Percentiles rank a stretch among this genome's conserved stretches.
Conservation (phyloP, 2,888 invertebrate species). For the Phania funesta region DNA sequence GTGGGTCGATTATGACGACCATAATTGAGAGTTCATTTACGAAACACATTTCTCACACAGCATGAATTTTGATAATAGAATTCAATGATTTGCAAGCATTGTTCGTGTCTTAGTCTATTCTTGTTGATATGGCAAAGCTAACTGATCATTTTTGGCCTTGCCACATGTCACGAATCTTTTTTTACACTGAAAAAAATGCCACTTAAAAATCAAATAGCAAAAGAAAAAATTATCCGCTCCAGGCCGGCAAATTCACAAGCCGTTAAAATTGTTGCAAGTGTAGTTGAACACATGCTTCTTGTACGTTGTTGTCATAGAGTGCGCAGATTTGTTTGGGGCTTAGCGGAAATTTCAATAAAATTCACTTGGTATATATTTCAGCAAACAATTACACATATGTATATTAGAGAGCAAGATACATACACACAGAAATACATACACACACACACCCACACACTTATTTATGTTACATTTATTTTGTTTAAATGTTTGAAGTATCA, state of each 20-base stretch:
- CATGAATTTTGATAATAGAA: too few relatives aligned
- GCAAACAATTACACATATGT: conserved; percentile 61
- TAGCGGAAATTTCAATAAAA: conserved; percentile 67
- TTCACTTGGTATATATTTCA: conserved; percentile 61
- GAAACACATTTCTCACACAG: too few relatives aligned
- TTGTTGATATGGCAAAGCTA: too few relatives aligned
- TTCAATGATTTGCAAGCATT: too few relatives aligned
- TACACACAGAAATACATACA: neutral
- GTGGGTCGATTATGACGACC: too few relatives aligned
- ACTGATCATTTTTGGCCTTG: too few relatives aligned
- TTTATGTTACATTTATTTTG: neutral
- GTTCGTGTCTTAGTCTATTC: too few relatives aligned
- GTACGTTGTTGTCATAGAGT: conserved; percentile 16
- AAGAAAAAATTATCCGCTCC: neutral
- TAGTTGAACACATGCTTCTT: conserved; percentile 4
- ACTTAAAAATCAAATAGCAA: neutral
- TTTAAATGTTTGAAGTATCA: conserved; percentile 9
- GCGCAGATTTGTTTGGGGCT: conserved; percentile 52
- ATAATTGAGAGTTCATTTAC: too few relatives aligned
- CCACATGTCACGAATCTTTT: too few relatives aligned
- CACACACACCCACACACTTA: neutral
- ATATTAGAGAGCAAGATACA: conserved; percentile 47
- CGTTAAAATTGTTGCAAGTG: neutral
- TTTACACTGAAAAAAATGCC: too few relatives aligned
- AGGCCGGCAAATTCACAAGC: neutral